Base-by-base conservation (phyloP, 2,888 invertebrate genomes). In the Anaspis maculata region DNA sequence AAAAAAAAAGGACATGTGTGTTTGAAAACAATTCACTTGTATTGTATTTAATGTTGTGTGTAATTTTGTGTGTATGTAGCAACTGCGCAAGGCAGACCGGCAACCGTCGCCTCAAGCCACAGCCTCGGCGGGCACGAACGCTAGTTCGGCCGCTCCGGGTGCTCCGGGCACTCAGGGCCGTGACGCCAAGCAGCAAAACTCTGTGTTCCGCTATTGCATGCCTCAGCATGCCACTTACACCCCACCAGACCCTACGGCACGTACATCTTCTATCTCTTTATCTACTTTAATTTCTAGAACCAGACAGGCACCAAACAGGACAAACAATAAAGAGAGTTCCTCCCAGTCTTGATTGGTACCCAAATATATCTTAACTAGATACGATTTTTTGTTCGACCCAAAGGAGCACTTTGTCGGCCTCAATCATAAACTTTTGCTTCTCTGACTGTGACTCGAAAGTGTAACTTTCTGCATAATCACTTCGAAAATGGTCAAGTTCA, bases 211-310 rank as follows among this genome's bases (percentile, higher is more conserved):
- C 61, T 73, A 72, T 66, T 73, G 73, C 68, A 73, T 73, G 73
- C 72, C 72, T 60, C 70, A 70, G 64, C 72, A 73, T 69, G 72
- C 73, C 53, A 70, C 70, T 61, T 73, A 71, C 68, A 71, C 70
- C 61, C 68, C 72, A 66, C 72, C 72, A 64, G 71, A 71, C 61
- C 72, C 70, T 62, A 73, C 71, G 73, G 73, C 73, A 73, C 69
- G 73, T 73, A 73, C 67, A 56, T 56, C n/a, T n/a, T 56, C 51
- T 57, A 54, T 62, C 49, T 54, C 46, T 51, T 49, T 51, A 45
- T 37, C 44, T 46, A 41, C 42, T 46, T 35, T 36, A 33, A 30
- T 41, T 33, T 41, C 26, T 31, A 33, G 28, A n/a, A n/a, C n/a
- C n/a, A n/a, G n/a, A n/a, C n/a, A 35, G 33, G 34, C 13, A 15